These are phyloP conservation scores for Carapus acus DNA, from an alignment of 2,797 vertebrate genomes.

Conservation along the genomic window DNA sequence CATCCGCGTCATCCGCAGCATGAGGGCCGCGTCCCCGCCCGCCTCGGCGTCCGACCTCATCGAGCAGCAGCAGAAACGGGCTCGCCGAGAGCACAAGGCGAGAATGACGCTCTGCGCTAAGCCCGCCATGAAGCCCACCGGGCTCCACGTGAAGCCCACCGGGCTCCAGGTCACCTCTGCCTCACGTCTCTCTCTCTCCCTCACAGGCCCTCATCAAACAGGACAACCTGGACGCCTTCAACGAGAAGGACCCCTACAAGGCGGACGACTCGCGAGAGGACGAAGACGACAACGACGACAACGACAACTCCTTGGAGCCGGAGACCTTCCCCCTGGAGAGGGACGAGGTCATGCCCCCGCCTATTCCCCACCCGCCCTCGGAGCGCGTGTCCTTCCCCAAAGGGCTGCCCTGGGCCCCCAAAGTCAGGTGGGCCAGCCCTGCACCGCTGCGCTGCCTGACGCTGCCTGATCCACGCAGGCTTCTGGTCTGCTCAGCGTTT, in stretches of 20 bases:
- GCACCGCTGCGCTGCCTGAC: no score
- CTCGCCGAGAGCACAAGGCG: constrained; percentile 94
- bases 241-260: constrained; percentile 95
- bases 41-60: constrained; percentile 96
- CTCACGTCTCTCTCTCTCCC: neutral
- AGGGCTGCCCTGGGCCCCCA: constrained; percentile 96
- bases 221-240: constrained; percentile 96
- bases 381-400: constrained; percentile 92
- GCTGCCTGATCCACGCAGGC: no score
- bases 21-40: constrained; percentile 93
- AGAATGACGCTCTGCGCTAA: neutral
- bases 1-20: constrained; percentile 90
- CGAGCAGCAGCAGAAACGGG: constrained; percentile 95
- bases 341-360: constrained; percentile 93
- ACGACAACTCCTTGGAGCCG: constrained; percentile 86
- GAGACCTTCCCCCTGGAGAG: constrained; percentile 91
- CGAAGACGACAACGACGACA: constrained; percentile 93
- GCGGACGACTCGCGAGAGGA: constrained; percentile 90
- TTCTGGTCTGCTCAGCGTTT: neutral
- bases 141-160: no score
- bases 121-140: no score
- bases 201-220: constrained; percentile 91
- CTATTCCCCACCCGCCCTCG: constrained; percentile 82
- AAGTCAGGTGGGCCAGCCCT: constrained; percentile 99
- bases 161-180: neutral